Percentiles rank a stretch among this genome's conserved stretches.
Conservation (phyloP, 2,113 vertebrate genomes). For the Pyrgilauda ruficollis region DNA sequence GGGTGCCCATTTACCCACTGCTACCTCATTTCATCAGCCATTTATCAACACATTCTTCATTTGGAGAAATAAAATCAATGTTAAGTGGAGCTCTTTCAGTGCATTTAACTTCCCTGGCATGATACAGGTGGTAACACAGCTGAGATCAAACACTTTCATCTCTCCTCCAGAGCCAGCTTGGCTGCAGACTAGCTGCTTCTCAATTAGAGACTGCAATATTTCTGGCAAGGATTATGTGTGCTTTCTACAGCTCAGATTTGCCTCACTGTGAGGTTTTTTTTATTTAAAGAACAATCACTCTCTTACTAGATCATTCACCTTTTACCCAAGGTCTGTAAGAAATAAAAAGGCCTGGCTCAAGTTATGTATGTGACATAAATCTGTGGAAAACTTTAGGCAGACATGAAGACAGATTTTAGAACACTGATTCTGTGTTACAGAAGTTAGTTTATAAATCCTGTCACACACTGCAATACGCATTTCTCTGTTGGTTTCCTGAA, state of each 20-base stretch:
- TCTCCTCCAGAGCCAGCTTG: constrained; percentile 54
- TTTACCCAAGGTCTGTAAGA: not conserved
- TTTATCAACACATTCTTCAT: constrained; percentile 48
- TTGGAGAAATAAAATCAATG: constrained; percentile 48
- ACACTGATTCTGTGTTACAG: not conserved
- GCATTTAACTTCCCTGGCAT: constrained; percentile 44
- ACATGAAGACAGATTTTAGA: not conserved
- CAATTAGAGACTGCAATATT: constrained; percentile 6
- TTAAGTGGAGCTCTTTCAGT: constrained; percentile 32
- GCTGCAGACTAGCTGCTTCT: constrained; percentile 14
- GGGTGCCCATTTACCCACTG: constrained; percentile 46
- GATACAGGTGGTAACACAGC: constrained; percentile 57
- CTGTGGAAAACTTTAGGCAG: not conserved
- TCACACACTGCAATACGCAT: not conserved
- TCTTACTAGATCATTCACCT: not conserved
- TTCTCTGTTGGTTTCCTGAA: not conserved
- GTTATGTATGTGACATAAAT: not conserved
- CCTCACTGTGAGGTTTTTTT: not conserved
- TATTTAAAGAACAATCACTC: not conserved
- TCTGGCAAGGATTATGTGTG: constrained; percentile 24
- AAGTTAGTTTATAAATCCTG: not conserved
- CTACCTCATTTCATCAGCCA: constrained; percentile 47
- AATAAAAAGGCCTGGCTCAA: not conserved
- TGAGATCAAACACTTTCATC: constrained; percentile 45
- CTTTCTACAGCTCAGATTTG: constrained; percentile 4